Evolutionary conservation across 2,888 invertebrate genomes (phyloP).

Genomic region (Oegoconia quadripuncta): DNA sequence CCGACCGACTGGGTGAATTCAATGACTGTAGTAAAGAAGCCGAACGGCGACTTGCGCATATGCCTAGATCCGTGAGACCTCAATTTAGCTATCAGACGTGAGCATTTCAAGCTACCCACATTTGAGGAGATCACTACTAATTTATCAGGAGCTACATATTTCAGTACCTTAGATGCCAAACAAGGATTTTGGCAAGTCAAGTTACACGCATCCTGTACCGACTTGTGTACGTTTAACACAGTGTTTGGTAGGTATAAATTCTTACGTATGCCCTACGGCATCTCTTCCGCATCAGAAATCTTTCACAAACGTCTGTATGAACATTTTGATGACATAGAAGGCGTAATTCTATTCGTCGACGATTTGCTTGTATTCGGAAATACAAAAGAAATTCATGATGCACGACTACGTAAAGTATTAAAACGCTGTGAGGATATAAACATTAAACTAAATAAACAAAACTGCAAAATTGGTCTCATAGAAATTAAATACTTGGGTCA

Average conservation of each 20-base stretch:
- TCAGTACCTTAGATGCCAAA: slow-evolving; percentile 22
- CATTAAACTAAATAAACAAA: slow-evolving; percentile 20
- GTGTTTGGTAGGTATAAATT: slow-evolving; percentile 24
- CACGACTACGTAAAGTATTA: slow-evolving; percentile 12
- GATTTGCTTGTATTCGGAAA: slow-evolving; percentile 17
- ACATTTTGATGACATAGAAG: slow-evolving; percentile 20
- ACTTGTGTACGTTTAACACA: slow-evolving; percentile 26
- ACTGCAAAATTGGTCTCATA: slow-evolving; percentile 17
- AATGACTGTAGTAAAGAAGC: slow-evolving; percentile 26
- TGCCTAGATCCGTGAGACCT: slow-evolving; percentile 27
- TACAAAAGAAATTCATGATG: slow-evolving; percentile 10
- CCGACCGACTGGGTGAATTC: slow-evolving; percentile 28
- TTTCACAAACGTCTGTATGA: slow-evolving; percentile 23
- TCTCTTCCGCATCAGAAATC: slow-evolving; percentile 23
- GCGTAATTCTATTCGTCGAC: slow-evolving; percentile 20
- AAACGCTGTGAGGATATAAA: slow-evolving; percentile 17
- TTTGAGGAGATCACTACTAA: slow-evolving; percentile 18
- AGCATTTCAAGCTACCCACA: slow-evolving; percentile 22
- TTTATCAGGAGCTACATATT: slow-evolving; percentile 17
- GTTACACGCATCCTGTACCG: slow-evolving; percentile 14
- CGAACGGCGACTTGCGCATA: slow-evolving; percentile 24
- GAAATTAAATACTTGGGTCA: slow-evolving; percentile 22
- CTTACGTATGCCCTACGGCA: slow-evolving; percentile 24
- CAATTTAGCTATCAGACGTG: slow-evolving; percentile 22
- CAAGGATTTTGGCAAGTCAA: slow-evolving; percentile 20